Base-by-base conservation (phyloP, 2,888 invertebrate species). In the Harmothoe impar region DNA sequence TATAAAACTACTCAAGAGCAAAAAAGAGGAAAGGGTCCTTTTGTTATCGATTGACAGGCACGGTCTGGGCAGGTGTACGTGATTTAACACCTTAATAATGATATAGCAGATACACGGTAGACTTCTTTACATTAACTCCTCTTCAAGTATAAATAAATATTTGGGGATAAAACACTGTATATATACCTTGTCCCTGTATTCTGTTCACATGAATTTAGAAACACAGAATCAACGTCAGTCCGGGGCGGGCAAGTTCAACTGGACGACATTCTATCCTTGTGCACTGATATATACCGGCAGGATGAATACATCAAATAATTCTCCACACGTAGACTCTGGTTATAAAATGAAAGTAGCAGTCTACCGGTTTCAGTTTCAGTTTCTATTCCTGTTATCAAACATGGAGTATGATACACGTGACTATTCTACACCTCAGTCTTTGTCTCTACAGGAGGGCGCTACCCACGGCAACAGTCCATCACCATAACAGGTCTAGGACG, bases 91-190 rank as follows among this genome's bases (percentile, higher is more conserved):
- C 15, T 72, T 17, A 17, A n/a, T n/a, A n/a, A n/a, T n/a, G n/a
- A n/a, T 72, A 72, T 72, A 72, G 72, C 72, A 72, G 72, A 72
- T 72, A 72, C 31, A 15, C 29, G 72, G 72, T 72, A 62, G 20
- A 62, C 15, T 72, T 72, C 72, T 29, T 62, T 5, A 72, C 3
- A 15, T 72, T 72, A 72, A 72, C n/a, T 72, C 25, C 31, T 5
- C 29, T 72, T 72, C 72, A 72, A 72, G 31, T 72, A 72, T 25
- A 72, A 72, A 72, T 72, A 72, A 72, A 72, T 72, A 72, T n/a
- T 72, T 29, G 29, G 25, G 72, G 25, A 15, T 29, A 25, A 72
- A 72, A 29, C 62, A 62, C 12, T 72, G 25, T 29, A 29, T n/a
- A 68, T 29, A 29, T 72, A n/a, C 72, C 72, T 29, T 20, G 62